Evolutionary conservation across 2,797 vertebrate genomes (phyloP).

Genomic region (Rachycentron canadum): DNA sequence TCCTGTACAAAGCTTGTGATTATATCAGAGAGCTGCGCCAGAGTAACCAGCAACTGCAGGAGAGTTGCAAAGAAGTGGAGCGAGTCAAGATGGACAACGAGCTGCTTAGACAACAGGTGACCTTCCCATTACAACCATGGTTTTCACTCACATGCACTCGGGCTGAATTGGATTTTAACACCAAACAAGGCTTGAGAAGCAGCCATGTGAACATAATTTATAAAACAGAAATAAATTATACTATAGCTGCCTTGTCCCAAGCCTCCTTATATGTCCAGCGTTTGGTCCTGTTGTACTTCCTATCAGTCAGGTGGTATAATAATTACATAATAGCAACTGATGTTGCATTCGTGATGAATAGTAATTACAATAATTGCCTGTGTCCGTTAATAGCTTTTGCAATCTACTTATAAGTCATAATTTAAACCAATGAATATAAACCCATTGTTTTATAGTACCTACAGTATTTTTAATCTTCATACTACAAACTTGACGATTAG

Average conservation of each 20-base stretch:
- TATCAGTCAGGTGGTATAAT: no score
- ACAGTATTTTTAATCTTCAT: background rate
- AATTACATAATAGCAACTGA: no score
- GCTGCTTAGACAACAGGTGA: constrained; percentile 92
- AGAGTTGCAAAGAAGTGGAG: constrained; percentile 93
- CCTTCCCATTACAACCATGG: background rate
- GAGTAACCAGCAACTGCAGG: constrained; percentile 93
- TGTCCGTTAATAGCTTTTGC: no score
- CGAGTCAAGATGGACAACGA: constrained; percentile 95
- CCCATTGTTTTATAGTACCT: no score
- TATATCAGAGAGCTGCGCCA: constrained; percentile 94
- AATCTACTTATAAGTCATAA: no score
- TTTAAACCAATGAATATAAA: no score
- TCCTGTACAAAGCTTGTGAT: constrained; percentile 95
- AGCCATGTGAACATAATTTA: background rate
- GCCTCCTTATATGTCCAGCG: no score
- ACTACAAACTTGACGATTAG: background rate
- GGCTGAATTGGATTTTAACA: no score
- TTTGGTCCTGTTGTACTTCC: no score
- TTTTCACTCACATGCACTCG: background rate
- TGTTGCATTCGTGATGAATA: no score
- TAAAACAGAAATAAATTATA: background rate
- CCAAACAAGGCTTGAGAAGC: background rate
- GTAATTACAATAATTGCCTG: no score
- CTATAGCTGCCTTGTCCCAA: no score